Evolutionary conservation across 2,888 invertebrate genomes (phyloP).

Genomic region (Apamea monoglypha): DNA sequence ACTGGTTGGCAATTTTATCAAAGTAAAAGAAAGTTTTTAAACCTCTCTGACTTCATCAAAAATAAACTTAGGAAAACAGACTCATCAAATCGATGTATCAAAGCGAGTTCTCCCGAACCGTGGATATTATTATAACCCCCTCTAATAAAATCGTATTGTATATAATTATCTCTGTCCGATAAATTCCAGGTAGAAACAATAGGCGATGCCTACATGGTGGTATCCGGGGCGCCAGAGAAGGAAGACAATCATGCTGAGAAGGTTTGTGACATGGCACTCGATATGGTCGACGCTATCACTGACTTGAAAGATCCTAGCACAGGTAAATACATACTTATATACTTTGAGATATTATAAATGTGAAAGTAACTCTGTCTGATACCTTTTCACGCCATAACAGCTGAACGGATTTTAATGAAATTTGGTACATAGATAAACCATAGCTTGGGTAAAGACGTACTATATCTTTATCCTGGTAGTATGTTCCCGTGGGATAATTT

Average conservation of each 20-base stretch:
- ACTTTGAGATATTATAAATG: neutral
- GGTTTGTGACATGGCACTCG: slow-evolving; percentile 98
- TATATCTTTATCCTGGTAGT: neutral
- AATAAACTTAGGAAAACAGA: too few species aligned
- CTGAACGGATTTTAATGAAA: neutral
- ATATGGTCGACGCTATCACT: slow-evolving; percentile 98
- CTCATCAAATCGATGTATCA: too few species aligned
- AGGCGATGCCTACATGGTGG: slow-evolving; percentile 99
- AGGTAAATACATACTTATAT: slow-evolving; percentile 84
- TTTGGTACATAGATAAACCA: neutral
- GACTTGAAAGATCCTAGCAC: slow-evolving; percentile 98
- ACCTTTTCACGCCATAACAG: neutral
- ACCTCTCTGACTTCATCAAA: too few species aligned
- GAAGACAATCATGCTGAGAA: slow-evolving; percentile 97
- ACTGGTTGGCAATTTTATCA: too few species aligned
- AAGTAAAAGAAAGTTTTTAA: too few species aligned
- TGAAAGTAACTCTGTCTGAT: neutral
- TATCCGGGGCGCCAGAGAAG: slow-evolving; percentile 97
- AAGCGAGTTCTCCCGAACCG: too few species aligned
- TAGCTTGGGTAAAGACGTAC: neutral
- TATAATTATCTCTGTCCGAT: neutral
- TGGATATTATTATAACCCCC: too few species aligned
- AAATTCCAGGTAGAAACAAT: slow-evolving; percentile 96
- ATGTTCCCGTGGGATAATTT: neutral
- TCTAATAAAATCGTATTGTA: too few species aligned